These are phyloP conservation scores for Ennomos fuscantarius DNA, from an alignment of 2,888 invertebrate species.

Conservation along the genomic window DNA sequence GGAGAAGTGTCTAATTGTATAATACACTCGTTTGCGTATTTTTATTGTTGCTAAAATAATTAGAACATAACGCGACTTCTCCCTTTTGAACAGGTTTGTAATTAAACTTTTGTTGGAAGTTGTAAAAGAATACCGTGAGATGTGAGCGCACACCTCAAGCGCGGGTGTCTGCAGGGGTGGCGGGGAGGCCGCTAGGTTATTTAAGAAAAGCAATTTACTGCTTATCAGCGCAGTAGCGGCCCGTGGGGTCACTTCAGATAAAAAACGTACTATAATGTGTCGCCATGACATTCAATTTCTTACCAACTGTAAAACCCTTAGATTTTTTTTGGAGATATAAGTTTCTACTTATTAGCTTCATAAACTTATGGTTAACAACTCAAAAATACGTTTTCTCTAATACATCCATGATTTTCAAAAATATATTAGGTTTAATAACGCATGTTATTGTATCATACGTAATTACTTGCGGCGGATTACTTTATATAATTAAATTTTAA, in stretches of 20 bases:
- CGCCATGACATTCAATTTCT: conserved; percentile 36
- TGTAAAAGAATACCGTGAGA: conserved; percentile 75
- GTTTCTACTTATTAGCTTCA: background rate
- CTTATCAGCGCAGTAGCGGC: conserved; percentile 73
- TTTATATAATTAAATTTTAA: too few relatives aligned
- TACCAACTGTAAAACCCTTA: background rate
- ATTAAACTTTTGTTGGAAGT: conserved; percentile 77
- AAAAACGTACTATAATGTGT: conserved; percentile 56
- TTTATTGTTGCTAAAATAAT: conserved; percentile 84
- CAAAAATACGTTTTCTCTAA: too few relatives aligned
- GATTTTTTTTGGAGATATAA: background rate
- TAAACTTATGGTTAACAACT: too few relatives aligned
- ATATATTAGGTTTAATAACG: too few relatives aligned
- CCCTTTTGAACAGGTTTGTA: conserved; percentile 74
- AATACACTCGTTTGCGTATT: conserved; percentile 86
- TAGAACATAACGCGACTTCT: conserved; percentile 81
- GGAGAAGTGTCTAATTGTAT: conserved; percentile 85
- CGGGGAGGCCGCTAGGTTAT: conserved; percentile 60
- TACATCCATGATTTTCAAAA: too few relatives aligned
- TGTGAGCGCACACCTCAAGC: conserved; percentile 61
- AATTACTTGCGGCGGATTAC: too few relatives aligned
- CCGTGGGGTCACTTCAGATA: conserved; percentile 68
- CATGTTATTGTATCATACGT: too few relatives aligned
- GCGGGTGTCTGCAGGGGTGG: conserved; percentile 43
- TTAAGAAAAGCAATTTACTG: conserved; percentile 83